Evolutionary conservation across 2,888 invertebrate species (phyloP).

Genomic region (Tipula confusa): DNA sequence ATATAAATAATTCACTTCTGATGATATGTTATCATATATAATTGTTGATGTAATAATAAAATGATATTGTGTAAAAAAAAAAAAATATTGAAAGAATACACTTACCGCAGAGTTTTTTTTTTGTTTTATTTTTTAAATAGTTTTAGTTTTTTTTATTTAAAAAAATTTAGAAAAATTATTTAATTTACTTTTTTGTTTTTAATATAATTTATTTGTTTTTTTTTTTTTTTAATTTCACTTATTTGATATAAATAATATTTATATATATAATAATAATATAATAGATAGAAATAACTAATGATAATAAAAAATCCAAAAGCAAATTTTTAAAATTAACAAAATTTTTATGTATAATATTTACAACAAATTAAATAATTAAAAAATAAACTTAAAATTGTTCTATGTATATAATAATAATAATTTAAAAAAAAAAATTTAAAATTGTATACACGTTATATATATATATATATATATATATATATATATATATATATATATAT

Average conservation of each 20-base stretch:
- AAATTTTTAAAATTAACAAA: not conserved
- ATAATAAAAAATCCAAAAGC: not conserved
- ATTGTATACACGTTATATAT: not conserved
- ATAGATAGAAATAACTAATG: no score
- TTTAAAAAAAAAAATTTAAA: no score
- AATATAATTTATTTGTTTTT: slow-evolving; percentile 21
- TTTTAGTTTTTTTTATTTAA: not conserved
- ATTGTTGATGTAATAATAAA: not conserved
- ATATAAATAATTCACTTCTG: not conserved
- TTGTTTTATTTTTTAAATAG: not conserved
- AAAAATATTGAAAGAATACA: not conserved
- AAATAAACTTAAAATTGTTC: slow-evolving; percentile 20
- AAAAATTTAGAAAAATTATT: not conserved
- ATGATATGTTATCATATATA: not conserved
- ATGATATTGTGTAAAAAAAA: not conserved
- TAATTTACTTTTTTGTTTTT: not conserved
- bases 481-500: no score
- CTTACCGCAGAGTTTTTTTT: not conserved
- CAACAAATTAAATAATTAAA: slow-evolving; percentile 4
- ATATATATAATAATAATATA: not conserved
- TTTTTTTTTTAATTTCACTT: not conserved
- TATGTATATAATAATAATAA: not conserved
- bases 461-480: no score
- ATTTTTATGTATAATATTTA: not conserved
- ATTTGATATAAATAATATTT: not conserved